Base-by-base conservation (phyloP, 2,797 vertebrate genomes). In the Typhlichthys subterraneus region DNA sequence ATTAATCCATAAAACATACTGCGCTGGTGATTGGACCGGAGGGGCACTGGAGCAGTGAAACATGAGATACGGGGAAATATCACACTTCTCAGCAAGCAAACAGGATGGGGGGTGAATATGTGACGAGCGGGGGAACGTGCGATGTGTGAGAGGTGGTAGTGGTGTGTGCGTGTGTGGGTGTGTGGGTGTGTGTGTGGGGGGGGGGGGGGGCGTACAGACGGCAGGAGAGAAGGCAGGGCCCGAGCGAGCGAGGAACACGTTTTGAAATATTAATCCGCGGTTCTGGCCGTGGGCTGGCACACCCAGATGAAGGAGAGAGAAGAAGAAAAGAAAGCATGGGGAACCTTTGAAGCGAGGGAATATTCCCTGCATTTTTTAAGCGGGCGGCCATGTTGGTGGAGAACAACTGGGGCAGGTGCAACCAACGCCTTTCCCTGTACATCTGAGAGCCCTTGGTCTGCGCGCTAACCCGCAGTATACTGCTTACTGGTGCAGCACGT, bases 1-100 rank as follows among this genome's bases (percentile, higher is more conserved):
- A 94, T 94, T 92, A 95, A 95, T 95, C 94, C 92, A 92, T 92
- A 92, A 94, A 96, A 93, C 91, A 93, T 84, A 88, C 64, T 61
- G 5, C 81, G 52, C 68, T 82, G 61, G 81, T 87, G 93, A 93
- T 90, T 82, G 91, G 92, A 91, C 88, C 77, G 70, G 80, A 78
- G 81, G 88, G 90, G 91, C 85, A 87, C 73, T 74, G 87, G 86
- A 92, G 89, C 88, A 89, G 89, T 85, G 89, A 91, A 90, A 91
- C 86, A 90, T 62, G 82, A 92, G 87, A 88, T 90, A 89, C 82
- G 89, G 84, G 84, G 83, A 89, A 91, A 91, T 88, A 91, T 91
- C 88, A 85, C 86, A 89, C 83, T 76, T 90, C 87, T 92, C 85
- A 72, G 80, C 53, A 56, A 82, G 81, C 80, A 70, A 62, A 76